Evolutionary conservation across 2,888 invertebrate species (phyloP), one percentile per base, ranked within the genome.

Genomic region (Ophioninae sp.): DNA sequence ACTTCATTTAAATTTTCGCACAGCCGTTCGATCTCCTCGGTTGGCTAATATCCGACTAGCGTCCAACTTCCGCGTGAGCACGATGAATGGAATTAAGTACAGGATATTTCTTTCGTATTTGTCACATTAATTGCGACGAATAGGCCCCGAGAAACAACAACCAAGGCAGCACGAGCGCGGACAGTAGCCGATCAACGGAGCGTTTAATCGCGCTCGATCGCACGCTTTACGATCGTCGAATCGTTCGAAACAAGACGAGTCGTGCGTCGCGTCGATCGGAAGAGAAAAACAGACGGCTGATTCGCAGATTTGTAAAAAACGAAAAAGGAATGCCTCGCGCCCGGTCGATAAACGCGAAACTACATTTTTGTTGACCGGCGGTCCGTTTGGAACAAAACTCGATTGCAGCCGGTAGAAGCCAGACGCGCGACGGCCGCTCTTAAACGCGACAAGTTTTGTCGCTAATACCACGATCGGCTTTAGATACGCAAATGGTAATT

Each of bases 61-160:
- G 82, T 83, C 62, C 77, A 75, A 67, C 79, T 74, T 73, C 65
- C 65, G 65, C 74, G 79, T 44, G 70, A 79, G 75, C 74, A 79
- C 21, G 74, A 72, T 64, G 17, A 64, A 81, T 79, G 79, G 50
- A 79, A 82, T 81, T 81, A 91, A 91, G 91, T 91, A 91, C 91
- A 88, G 88, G 88, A 86, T 87, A 88, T 81, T 89, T 91, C 88
- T 82, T 79, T 39, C 79, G 57, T 79, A 69, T 88, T 90, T 91
- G 90, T 91, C 91, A 91, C 91, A 91, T 89, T 88, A 81, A 77
- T 82, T 82, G 82, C 81, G 83, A 70, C 78, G 72, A 77, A 79
- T 76, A 81, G 76, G 81, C 79, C 79, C 73, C 64, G 68, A 56
- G 41, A 76, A 65, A 73, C 20, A 79, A 44, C 65, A 57, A 39